phyloP scores from a whole-genome alignment of 2,797 vertebrate genomes.

The Cuculus canorus region DNA sequence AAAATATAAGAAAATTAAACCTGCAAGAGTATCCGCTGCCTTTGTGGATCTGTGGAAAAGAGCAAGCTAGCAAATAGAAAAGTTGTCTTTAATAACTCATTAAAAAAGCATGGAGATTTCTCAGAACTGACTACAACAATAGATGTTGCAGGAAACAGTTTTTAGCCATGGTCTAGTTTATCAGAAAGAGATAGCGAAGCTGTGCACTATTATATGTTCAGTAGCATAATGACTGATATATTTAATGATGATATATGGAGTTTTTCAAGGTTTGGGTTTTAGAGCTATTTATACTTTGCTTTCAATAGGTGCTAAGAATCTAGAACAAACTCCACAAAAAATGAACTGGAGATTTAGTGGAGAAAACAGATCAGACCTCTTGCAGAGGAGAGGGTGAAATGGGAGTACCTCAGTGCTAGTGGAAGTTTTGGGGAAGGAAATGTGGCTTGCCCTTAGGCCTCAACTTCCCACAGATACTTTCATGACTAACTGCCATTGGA shows the following conservation, averaged over 20 bases:
- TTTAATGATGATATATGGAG: neutral
- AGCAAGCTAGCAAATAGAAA: neutral
- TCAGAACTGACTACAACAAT: neutral
- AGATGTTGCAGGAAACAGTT: neutral
- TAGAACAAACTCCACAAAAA: neutral
- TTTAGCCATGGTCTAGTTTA: neutral
- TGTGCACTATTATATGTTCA: neutral
- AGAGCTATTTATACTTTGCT: neutral
- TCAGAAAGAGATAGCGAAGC: neutral
- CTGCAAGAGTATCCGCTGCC: neutral
- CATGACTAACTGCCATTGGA: neutral
- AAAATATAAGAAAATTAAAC: constrained; percentile 75
- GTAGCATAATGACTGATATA: neutral
- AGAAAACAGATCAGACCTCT: neutral
- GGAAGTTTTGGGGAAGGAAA: neutral
- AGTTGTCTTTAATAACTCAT: neutral
- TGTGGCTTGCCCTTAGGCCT: neutral
- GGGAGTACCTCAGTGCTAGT: neutral
- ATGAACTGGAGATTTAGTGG: neutral
- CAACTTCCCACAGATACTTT: neutral
- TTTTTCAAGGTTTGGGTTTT: neutral
- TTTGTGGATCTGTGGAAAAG: neutral
- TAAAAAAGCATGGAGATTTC: neutral
- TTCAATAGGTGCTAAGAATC: neutral
- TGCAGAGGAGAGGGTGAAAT: neutral